Evolutionary conservation across 1,140 invertebrate genomes (phyloP), one percentile per base, ranked within the genome.

Genomic region (Dinothrombium tinctorium): DNA sequence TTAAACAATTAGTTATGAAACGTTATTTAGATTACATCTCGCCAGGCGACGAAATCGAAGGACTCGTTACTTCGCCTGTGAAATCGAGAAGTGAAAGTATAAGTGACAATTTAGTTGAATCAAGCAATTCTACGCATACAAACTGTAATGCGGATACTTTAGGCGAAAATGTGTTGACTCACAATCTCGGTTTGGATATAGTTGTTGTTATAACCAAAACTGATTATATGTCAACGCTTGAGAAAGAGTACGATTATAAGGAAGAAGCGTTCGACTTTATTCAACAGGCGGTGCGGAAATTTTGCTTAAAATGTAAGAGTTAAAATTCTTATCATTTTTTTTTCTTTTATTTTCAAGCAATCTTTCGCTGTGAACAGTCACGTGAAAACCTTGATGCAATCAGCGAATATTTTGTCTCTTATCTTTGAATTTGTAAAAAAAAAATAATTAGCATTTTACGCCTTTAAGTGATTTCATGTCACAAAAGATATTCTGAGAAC

Each of bases 251-350:
- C 50, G 70, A 73, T 47, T 86, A 81, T 59, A 74, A 76, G 54
- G 87, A 96, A 61, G 90, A 96, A 61, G 83, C 95, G 62, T 87
- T 96, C 57, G 90, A 98, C 64, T 95, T 94, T 59, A 94, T 98
- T 64, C 92, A 98, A 63, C 86, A 94, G 63, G 87, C 87, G 71
- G 73, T 99, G 51, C 67, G 94, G 42, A 73, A 82, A 56, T 96
- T 98, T 64, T 98, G 92, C 63, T 67, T 98, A 37, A 75, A 86
- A 54, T 90, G 65, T 62, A 65, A 46, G 44, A 6, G 14, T 24
- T 7, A n/a, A 9, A 2, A 4, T 22, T 4, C 19, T 11, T 8
- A 3, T 33, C 33, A n/a, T n/a, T n/a, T n/a, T n/a, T n/a, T n/a
- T n/a, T n/a, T n/a, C n/a, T n/a, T n/a, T n/a, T n/a, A n/a, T n/a